Base-by-base conservation (phyloP, 2,113 vertebrate genomes). In the Okapia johnstoni region DNA sequence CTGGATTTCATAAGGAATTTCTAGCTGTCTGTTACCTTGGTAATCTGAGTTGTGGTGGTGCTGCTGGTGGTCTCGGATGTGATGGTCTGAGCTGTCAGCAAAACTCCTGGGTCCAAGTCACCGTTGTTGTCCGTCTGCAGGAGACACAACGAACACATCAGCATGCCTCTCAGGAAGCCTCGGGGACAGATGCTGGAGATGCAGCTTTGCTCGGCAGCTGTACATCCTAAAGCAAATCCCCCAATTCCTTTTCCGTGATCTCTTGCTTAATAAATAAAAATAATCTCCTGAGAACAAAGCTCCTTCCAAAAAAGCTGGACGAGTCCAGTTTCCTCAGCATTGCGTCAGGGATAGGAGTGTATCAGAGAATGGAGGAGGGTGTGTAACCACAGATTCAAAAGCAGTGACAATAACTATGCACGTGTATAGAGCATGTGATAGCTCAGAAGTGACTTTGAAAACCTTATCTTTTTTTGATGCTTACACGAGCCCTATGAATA, bases 21-120 rank as follows among this genome's bases (percentile, higher is more conserved):
- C 70, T 16, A 70, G 52, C 66, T n/a, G 52, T 54, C 43, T 58
- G 55, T 98, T 98, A 99, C 99, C 99, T 99, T 99, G 52, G 99
- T 99, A 97, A 99, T 99, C 98, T 99, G 99, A n/a, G 99, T 99
- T 70, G 99, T 99, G 97, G 99, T 99, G 93, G 99, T 99, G 98
- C 99, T 99, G 99, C 99, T 99, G 97, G 99, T 99, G 88, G 99
- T 99, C 99, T 99, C 99, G 0, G 99, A 99, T 52, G 99, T 99
- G 98, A 99, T 99, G 98, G 99, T 99, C 98, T 99, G 99, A 94
- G 99, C 99, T 91, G 99, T 99, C 98, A 99, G 98, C 97, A 99
- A 98, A 97, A 99, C 98, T 66, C 99, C 99, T 46, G 99, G 98
- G 93, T 99, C 99, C 95, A 99, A 98, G 97, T 99, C 99, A 90